phyloP scores from a whole-genome alignment of 2,797 vertebrate genomes.

The Kryptolebias ocellatus region DNA sequence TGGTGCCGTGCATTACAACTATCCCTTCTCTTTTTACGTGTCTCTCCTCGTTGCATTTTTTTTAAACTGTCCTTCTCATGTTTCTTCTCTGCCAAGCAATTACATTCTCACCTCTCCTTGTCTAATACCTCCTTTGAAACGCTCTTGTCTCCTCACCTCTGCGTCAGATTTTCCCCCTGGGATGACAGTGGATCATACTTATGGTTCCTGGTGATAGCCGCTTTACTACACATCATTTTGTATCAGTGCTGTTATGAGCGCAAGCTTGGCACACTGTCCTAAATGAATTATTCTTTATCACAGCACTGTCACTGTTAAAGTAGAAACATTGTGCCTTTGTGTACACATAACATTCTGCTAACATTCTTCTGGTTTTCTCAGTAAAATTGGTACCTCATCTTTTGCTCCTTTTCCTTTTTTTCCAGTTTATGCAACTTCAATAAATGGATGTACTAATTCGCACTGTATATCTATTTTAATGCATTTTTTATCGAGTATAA shows the following conservation, averaged over 20 bases:
- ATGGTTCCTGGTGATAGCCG: slow-evolving; percentile 28
- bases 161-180: slow-evolving; percentile 1
- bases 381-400: slow-evolving; percentile 14
- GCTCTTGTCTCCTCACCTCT: slow-evolving; percentile 20
- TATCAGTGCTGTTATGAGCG: slow-evolving; percentile 9
- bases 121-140: slow-evolving; percentile 12
- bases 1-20: background rate
- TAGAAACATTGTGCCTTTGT: slow-evolving; percentile 14
- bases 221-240: slow-evolving; percentile 19
- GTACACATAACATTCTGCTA: background rate
- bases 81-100: slow-evolving; percentile 2
- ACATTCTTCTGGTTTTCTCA: slow-evolving; percentile 12
- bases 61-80: background rate
- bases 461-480: background rate
- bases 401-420: slow-evolving; percentile 13
- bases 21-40: background rate
- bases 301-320: background rate
- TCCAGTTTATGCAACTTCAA: slow-evolving; percentile 15
- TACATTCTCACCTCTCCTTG: slow-evolving; percentile 18
- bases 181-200: slow-evolving; percentile 20
- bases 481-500: background rate
- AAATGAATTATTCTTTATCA: slow-evolving; percentile 18
- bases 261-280: slow-evolving; percentile 23
- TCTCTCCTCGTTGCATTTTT: slow-evolving; percentile 6
- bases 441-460: slow-evolving; percentile 5